Conservation (phyloP, 2,888 invertebrate genomes). For the Agriopis aurantiaria region DNA sequence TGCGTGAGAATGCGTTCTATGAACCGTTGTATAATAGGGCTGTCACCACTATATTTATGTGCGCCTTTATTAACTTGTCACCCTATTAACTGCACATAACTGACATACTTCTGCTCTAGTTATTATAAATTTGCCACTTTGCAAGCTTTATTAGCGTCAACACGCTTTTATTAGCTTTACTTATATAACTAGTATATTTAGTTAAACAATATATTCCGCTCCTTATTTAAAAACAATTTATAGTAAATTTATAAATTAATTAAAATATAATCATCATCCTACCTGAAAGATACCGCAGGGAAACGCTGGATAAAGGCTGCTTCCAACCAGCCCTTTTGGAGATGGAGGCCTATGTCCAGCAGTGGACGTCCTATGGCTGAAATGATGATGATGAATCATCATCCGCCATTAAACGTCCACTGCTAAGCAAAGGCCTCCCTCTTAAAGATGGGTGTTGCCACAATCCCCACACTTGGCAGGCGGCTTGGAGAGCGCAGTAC, state of each 20-base stretch:
- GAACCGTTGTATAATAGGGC: slow-evolving; percentile 14
- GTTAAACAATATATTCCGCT: slow-evolving; percentile 42
- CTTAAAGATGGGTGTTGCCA: too few species aligned
- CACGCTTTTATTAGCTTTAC: too few species aligned
- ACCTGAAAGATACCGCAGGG: too few species aligned
- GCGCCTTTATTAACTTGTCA: slow-evolving; percentile 21
- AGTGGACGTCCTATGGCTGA: too few species aligned
- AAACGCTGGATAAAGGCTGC: too few species aligned
- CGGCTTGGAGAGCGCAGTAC: too few species aligned
- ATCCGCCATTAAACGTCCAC: too few species aligned
- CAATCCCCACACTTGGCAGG: too few species aligned
- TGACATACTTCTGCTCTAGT: slow-evolving; percentile 31
- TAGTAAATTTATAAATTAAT: slow-evolving; percentile 46
- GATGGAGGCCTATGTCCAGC: too few species aligned
- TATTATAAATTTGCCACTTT: neutral
- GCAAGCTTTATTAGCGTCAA: neutral
- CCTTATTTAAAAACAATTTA: slow-evolving; percentile 11
- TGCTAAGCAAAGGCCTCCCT: too few species aligned
- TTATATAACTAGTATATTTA: slow-evolving; percentile 7
- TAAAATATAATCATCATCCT: slow-evolving; percentile 38
- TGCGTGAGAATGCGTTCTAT: slow-evolving; percentile 13
- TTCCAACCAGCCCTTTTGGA: too few species aligned
- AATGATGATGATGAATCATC: too few species aligned
- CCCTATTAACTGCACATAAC: slow-evolving; percentile 23
- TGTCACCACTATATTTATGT: slow-evolving; percentile 15